Conservation (phyloP, 2,797 vertebrate species). For the Mus spretus region DNA sequence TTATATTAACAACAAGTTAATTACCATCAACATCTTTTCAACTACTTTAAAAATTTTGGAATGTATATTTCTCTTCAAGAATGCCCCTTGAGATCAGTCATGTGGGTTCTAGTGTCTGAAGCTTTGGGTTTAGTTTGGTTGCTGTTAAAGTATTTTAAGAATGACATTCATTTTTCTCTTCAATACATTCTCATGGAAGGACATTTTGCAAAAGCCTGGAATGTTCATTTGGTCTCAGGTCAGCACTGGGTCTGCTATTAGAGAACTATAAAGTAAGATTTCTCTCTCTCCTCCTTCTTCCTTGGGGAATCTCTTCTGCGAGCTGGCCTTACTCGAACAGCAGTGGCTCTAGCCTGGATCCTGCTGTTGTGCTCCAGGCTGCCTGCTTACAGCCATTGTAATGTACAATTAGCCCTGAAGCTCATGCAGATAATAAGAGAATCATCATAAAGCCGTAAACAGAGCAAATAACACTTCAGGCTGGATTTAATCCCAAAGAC, state of each 20-base stretch:
- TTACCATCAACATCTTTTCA: background rate
- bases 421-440: slow-evolving; percentile 67
- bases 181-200: background rate
- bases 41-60: slow-evolving; percentile 47
- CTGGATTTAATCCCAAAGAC: slow-evolving; percentile 80
- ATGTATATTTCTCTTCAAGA: background rate
- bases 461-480: slow-evolving; percentile 79
- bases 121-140: slow-evolving; percentile 26
- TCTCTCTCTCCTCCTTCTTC: background rate
- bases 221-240: background rate
- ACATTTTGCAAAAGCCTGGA: background rate
- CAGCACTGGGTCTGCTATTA: background rate
- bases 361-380: slow-evolving; percentile 40
- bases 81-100: background rate
- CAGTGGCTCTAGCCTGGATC: background rate
- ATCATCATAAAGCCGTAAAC: slow-evolving; percentile 78
- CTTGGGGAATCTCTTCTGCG: background rate
- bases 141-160: background rate
- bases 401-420: slow-evolving; percentile 71
- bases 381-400: slow-evolving; percentile 74
- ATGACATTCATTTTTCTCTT: slow-evolving; percentile 29
- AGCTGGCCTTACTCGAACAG: background rate
- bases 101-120: background rate
- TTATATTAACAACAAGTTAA: background rate
- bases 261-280: background rate